phyloP scores from a whole-genome alignment of 2,113 vertebrate species.

The Phaethornis superciliosus region DNA sequence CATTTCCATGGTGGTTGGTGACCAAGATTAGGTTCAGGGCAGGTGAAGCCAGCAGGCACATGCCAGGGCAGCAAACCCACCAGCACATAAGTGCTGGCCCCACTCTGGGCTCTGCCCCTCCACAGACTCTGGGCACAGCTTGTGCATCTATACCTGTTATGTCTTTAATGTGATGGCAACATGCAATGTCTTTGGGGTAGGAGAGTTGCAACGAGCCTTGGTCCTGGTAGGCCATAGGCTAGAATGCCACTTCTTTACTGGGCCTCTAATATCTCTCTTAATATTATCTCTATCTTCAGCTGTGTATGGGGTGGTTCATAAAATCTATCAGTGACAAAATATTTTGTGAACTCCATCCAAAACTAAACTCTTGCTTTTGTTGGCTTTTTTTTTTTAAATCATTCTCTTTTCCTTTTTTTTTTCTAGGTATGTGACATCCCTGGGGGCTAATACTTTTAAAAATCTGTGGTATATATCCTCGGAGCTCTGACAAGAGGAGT shows the following conservation, averaged over 20 bases:
- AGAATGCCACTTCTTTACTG: background rate
- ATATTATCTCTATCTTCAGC: background rate
- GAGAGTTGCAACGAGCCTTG: background rate
- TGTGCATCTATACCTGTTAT: background rate
- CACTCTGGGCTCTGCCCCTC: background rate
- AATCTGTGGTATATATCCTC: background rate
- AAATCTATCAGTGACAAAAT: background rate
- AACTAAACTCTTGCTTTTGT: background rate
- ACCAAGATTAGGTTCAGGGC: background rate
- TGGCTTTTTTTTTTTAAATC: slow-evolving; percentile 16
- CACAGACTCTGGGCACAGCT: background rate
- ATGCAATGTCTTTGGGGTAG: background rate
- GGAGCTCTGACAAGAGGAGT: background rate
- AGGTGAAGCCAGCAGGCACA: background rate
- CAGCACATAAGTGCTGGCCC: fast-evolving
- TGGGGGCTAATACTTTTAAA: background rate
- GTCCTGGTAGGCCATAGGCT: background rate
- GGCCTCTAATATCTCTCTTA: background rate
- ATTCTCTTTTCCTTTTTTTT: slow-evolving; percentile 9
- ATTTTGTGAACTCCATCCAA: background rate
- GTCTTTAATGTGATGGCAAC: background rate
- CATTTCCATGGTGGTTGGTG: background rate
- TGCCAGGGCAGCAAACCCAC: background rate
- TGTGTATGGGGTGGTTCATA: background rate
- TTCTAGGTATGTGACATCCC: background rate